Base-by-base conservation (phyloP, 2,888 invertebrate genomes). In the Mactromeris polynyma region DNA sequence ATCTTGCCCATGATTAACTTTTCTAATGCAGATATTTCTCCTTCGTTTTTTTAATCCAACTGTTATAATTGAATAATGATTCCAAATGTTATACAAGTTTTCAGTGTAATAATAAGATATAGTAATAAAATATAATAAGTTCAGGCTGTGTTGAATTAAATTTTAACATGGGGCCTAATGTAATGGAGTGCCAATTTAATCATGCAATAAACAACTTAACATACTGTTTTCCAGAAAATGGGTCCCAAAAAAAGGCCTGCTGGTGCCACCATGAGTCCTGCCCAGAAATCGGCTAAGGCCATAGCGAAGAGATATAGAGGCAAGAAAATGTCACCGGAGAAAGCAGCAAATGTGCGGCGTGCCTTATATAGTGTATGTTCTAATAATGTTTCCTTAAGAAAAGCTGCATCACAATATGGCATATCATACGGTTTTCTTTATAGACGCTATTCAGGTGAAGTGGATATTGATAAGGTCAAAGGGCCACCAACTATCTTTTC, bases 371-470 rank as follows among this genome's bases (percentile, higher is more conserved):
- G 40, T 21, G 73, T 84, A 64, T 31, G 73, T 73, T 42, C 73
- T 19, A 69, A 83, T 2, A 73, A 69, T 4, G 3, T 84, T 40
- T 77, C 84, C 1, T 42, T 83, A 7, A 51, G 84, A 78, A 77
- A 84, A 84, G 78, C 84, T 54, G 31, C 84, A 33, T 46, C 14
- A 2, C n/a, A 84, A 78, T 84, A 84, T 83, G 26, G 36, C 64
- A n/a, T 81, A 33, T 58, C 84, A 9, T 88, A 80, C 42, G 51
- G 87, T 64, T 83, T 79, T 79, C 19, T 87, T 11, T 46, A 87
- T 38, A 83, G 87, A 64, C 33, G 83, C 21, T 78, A 19, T 64
- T 79, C 79, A 26, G 87, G 64, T 31, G 83, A 83, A 78, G 82
- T 82, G 36, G 77, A 73, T 21, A 54, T 86, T n/a, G 40, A 86